Base-by-base conservation (phyloP, 2,113 vertebrate genomes). In the Periophthalmodon schlosseri region DNA sequence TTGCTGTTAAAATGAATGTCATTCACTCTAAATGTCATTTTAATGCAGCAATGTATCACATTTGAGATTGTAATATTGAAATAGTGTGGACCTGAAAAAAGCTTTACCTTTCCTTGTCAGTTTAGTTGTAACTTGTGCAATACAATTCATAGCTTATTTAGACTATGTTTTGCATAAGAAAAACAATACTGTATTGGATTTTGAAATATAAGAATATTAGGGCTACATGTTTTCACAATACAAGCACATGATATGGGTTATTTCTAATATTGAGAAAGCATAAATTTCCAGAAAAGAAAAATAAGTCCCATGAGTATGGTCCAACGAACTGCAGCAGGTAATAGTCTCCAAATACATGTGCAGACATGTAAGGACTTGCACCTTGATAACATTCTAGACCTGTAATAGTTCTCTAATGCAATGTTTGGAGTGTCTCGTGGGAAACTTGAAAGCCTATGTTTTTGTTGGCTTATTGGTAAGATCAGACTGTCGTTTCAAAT, bases 381-480 rank as follows among this genome's bases (percentile, higher is more conserved):
- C 2, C 21, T n/a, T 5, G 10, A 8, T 14, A 14, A 57, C 16
- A 36, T 3, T 65, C 36, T 49, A 23, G 21, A 33, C 3, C 34
- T 47, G 6, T 0, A 54, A 65, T 66, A 24, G 20, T 60, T 21
- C 65, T 56, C 47, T 64, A 18, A 54, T 34, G 6, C 8, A 21
- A 39, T 68, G 13, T 47, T 73, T 54, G 4, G 49, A 70, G 11
- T 47, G 63, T 73, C 36, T 5, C 10, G 0, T 66, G 39, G 56
- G 50, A 44, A 50, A 60, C 57, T 15, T 60, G 57, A 60, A 63
- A 65, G 63, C 18, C n/a, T 65, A 10, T 44, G 63, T 65, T 65
- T 39, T 11, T 65, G 34, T 44, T 65, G 34, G 34, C 34, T 65
- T 65, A 11, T 36, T 9, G 16, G 15, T 39, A 39, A 20, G 63